Percentiles rank a stretch among this genome's conserved stretches.
phyloP scores from a whole-genome alignment of 2,888 invertebrate genomes.

The Drosophila mayaguana region DNA sequence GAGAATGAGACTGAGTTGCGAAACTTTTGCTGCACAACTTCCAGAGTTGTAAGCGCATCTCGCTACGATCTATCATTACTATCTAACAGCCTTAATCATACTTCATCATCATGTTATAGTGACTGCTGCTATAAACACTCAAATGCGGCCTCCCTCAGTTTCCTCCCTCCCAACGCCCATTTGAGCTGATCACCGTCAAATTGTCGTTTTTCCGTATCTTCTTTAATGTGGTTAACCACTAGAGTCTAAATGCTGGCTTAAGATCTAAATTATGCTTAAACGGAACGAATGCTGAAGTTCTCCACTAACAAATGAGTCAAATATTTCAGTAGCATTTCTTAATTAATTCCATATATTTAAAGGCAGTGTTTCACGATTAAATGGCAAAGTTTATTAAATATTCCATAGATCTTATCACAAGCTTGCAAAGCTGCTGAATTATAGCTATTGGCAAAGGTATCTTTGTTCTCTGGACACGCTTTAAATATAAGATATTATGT shows the following conservation, averaged over 20 bases:
- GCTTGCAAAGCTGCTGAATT: not conserved
- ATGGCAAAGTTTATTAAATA: conserved; percentile 8
- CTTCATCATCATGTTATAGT: not conserved
- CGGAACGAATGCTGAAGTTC: not conserved
- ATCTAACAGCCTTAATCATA: not conserved
- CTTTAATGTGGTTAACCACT: not conserved
- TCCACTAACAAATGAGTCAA: not conserved
- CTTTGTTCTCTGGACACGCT: not conserved
- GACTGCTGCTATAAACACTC: not conserved
- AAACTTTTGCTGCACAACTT: not conserved
- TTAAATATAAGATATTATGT: not conserved
- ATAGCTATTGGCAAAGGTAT: not conserved
- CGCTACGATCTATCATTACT: no score
- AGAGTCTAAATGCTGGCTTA: not conserved
- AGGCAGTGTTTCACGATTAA: not conserved
- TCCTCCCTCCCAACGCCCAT: no score
- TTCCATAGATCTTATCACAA: conserved; percentile 1
- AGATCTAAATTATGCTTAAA: conserved; percentile 2
- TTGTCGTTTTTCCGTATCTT: not conserved
- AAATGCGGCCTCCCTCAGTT: not conserved
- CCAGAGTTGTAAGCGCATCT: not conserved
- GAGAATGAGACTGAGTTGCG: not conserved
- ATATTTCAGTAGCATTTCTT: conserved; percentile 3
- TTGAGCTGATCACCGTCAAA: not conserved
- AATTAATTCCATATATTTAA: not conserved